A percentile compares a stretch with the other conserved stretches of the same genome.
phyloP scores from a whole-genome alignment of 2,797 vertebrate genomes.

The Margarornis squamiger region DNA sequence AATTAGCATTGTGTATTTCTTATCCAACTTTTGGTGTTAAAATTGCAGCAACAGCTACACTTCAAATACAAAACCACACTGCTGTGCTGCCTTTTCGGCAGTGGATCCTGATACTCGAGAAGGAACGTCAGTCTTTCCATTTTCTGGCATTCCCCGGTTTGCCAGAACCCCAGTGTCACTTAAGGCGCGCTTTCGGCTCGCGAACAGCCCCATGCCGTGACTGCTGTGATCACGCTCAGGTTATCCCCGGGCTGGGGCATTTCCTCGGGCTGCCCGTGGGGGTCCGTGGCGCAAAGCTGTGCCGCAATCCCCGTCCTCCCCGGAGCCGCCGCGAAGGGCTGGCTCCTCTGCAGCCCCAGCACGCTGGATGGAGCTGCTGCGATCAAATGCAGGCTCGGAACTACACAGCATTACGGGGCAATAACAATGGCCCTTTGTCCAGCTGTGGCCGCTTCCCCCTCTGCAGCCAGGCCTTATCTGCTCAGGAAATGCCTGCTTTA shows the following conservation, averaged over 20 bases:
- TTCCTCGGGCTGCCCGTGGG: slow-evolving; percentile 61
- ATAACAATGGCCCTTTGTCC: slow-evolving; percentile 90
- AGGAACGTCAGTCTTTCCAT: background rate
- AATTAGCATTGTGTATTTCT: background rate
- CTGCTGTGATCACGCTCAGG: background rate
- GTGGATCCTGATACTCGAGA: background rate
- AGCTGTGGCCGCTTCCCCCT: slow-evolving; percentile 73
- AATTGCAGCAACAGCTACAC: background rate
- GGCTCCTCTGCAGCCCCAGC: slow-evolving; percentile 50
- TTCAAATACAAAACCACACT: background rate
- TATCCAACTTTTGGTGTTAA: background rate
- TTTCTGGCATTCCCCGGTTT: background rate
- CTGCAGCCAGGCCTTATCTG: slow-evolving; percentile 79
- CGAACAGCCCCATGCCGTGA: background rate
- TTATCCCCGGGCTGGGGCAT: background rate
- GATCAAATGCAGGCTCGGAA: slow-evolving; percentile 57
- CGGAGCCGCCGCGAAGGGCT: slow-evolving; percentile 67
- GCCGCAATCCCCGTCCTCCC: slow-evolving; percentile 66
- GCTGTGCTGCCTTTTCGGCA: background rate
- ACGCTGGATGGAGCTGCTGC: slow-evolving; percentile 68
- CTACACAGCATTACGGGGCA: slow-evolving; percentile 74
- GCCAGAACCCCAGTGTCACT: slow-evolving; percentile 1
- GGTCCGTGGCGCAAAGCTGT: slow-evolving; percentile 72
- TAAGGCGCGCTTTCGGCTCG: background rate
- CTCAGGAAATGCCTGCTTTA: slow-evolving; percentile 84